Evolutionary conservation across 1,140 invertebrate genomes (phyloP).

Genomic region (Mesaphorura yosii): DNA sequence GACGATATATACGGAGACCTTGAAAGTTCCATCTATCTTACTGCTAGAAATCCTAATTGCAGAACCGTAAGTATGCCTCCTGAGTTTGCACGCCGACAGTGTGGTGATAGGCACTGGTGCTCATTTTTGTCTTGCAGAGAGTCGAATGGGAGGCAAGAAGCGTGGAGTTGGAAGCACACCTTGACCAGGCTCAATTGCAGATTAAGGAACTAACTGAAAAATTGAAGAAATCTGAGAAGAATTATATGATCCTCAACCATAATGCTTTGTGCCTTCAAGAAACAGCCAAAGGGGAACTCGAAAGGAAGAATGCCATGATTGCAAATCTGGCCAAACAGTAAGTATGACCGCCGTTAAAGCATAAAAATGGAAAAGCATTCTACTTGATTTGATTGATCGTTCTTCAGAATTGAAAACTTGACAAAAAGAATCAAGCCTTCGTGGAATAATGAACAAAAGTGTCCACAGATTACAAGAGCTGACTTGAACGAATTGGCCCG

Average conservation of each 20-base stretch:
- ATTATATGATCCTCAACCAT: background rate
- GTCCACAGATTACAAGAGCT: background rate
- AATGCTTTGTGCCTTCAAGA: background rate
- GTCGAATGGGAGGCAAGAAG: background rate
- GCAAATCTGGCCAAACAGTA: conserved; percentile 1
- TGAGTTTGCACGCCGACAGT: background rate
- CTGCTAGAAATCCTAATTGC: background rate
- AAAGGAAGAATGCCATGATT: background rate
- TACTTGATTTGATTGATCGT: background rate
- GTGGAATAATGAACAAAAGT: background rate
- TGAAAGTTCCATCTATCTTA: background rate
- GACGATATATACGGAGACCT: background rate
- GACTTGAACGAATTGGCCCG: background rate
- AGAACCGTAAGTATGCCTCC: background rate
- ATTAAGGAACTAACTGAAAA: background rate
- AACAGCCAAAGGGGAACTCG: background rate
- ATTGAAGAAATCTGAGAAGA: background rate
- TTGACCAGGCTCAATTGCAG: background rate
- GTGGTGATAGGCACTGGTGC: background rate
- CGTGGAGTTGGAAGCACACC: background rate
- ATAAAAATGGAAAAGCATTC: background rate
- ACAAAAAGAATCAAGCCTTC: background rate
- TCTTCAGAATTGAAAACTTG: background rate
- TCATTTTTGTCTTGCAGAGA: background rate
- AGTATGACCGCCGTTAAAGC: background rate